Base-by-base conservation (phyloP, 1,140 invertebrate genomes). In the Eumaeus atala region DNA sequence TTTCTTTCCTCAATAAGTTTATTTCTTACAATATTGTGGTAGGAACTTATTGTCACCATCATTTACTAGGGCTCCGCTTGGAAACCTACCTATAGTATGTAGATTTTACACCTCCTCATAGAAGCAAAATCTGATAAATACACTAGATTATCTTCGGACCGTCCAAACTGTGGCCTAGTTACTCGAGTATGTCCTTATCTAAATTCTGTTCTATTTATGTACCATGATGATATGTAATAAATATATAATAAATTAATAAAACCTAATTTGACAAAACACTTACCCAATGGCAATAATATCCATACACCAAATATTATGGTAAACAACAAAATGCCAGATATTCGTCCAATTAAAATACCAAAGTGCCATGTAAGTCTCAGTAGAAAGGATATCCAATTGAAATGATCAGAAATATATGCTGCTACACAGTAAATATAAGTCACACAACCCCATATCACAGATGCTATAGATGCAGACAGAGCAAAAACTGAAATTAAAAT, bases 391-490 rank as follows among this genome's bases (percentile, higher is more conserved):
- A 58, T 65, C 81, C 80, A 84, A 54, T 77, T 63, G 56, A 77
- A 74, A 38, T 62, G 63, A 38, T 80, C 71, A 58, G 67, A 67
- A 21, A 67, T 66, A 50, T 75, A 73, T 47, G 62, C 64, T 36
- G 69, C 67, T 52, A 75, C 71, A 58, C 74, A 78, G 57, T 84
- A 84, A 49, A 84, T 82, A 33, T 84, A 87, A 53, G 71, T 79
- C n/a, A 74, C 65, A 65, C 78, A 83, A 50, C 78, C 80, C 81
- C 84, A 87, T 52, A 79, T 66, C 37, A 87, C 73, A 56, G 84
- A 87, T 28, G 81, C 74, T 61, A 84, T 75, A 21, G 83, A 84
- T 14, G 78, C 83, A 12, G 74, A 65, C 48, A 86, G 61, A n/a
- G 81, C 76, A 71, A 86, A 81, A n/a, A 74, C 83, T 86, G 72